Evolutionary conservation across 1,140 invertebrate species (phyloP).

Genomic region (Penaeus indicus): DNA sequence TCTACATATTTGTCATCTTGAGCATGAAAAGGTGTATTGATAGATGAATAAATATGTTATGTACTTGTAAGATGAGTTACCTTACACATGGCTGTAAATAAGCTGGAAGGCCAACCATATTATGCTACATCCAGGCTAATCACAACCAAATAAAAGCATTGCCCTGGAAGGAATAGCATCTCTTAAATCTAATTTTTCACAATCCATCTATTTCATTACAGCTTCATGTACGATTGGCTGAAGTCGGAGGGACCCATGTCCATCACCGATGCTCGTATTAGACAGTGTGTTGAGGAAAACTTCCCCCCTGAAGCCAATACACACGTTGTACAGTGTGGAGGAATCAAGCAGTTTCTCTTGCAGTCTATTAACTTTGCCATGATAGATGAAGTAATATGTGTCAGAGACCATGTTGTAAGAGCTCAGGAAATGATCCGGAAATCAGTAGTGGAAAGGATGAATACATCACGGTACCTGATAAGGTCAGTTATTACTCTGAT

Average conservation of each 20-base stretch:
- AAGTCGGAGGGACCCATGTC: constrained; percentile 56
- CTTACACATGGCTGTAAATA: too few relatives aligned
- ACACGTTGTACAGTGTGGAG: constrained; percentile 54
- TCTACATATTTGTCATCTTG: too few relatives aligned
- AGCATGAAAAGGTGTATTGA: too few relatives aligned
- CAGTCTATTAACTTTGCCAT: constrained; percentile 60
- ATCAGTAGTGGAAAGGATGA: constrained; percentile 42
- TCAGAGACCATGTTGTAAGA: constrained; percentile 43
- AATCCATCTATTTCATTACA: neutral
- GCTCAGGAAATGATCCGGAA: constrained; percentile 43
- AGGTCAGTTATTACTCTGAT: neutral
- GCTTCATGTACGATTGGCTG: constrained; percentile 62
- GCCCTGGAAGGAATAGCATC: neutral
- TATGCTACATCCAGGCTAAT: too few relatives aligned
- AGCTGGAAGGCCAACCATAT: too few relatives aligned
- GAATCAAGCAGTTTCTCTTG: constrained; percentile 48
- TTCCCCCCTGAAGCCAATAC: constrained; percentile 47
- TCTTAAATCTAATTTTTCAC: neutral
- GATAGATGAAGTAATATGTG: constrained; percentile 57
- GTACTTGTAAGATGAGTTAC: too few relatives aligned
- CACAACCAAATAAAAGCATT: neutral
- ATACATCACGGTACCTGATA: constrained; percentile 38
- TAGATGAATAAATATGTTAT: too few relatives aligned
- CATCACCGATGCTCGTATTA: constrained; percentile 48
- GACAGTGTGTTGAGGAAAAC: constrained; percentile 48